Percentiles rank a stretch among this genome's conserved stretches.
These are phyloP conservation scores for Gobio occitaniae DNA, from an alignment of 2,797 vertebrate species.

Conservation along the genomic window DNA sequence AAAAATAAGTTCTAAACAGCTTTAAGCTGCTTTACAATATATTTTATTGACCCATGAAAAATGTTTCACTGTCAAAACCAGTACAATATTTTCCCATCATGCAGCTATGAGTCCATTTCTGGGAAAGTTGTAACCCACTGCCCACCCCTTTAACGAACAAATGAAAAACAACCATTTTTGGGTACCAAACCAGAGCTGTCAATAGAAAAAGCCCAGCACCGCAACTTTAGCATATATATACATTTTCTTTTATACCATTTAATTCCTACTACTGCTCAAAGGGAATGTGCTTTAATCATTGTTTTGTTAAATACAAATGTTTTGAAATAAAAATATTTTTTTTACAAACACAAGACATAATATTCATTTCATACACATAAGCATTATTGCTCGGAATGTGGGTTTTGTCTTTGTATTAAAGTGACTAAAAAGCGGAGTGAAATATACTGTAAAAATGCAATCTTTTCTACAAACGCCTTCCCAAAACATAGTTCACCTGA, in stretches of 20 bases:
- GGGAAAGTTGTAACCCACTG: background rate
- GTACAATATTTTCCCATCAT: background rate
- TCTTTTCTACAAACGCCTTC: background rate
- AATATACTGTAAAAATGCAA: background rate
- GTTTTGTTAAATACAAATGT: background rate
- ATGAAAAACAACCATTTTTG: background rate
- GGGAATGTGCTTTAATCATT: background rate
- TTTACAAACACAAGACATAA: background rate
- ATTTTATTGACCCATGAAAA: constrained; percentile 11
- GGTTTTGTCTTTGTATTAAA: constrained; percentile 1
- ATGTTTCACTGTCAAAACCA: background rate
- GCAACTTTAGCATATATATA: background rate
- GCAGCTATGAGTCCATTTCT: background rate
- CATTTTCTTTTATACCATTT: background rate
- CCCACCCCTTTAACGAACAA: background rate
- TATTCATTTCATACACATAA: background rate
- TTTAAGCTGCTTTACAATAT: background rate
- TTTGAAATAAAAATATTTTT: background rate
- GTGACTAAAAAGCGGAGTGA: background rate
- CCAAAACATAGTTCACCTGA: constrained; percentile 12
- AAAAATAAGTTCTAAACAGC: background rate
- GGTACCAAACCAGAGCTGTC: background rate
- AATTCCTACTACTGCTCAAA: background rate
- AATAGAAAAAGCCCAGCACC: constrained; percentile 31
- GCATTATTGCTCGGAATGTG: background rate